A percentile compares a stretch with the other conserved stretches of the same genome.
Evolutionary conservation across 2,888 invertebrate species (phyloP).

Genomic region (Stenodema calcarata): DNA sequence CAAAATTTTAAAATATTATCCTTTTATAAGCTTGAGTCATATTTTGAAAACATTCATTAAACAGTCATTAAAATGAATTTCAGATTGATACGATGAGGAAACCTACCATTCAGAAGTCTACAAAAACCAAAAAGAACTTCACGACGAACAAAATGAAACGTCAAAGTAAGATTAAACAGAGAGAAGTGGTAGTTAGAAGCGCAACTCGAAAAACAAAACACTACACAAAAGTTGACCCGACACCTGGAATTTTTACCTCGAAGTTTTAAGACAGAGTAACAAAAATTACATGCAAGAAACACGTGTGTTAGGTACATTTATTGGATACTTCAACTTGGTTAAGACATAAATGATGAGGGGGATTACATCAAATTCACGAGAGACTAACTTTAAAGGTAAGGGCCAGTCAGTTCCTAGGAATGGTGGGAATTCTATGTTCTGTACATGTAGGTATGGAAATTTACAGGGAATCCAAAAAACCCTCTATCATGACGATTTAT

Average conservation of each 20-base stretch:
- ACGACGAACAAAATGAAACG: background rate
- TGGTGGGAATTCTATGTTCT: no score
- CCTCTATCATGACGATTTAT: background rate
- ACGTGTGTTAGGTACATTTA: background rate
- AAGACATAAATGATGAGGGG: no score
- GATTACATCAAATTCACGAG: no score
- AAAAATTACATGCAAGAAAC: background rate
- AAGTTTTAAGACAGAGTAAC: background rate
- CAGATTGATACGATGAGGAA: background rate
- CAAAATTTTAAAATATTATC: no score
- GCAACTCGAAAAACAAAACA: background rate
- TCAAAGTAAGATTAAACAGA: background rate
- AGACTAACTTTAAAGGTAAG: no score
- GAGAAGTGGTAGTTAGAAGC: background rate
- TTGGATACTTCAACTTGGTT: no score
- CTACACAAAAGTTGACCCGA: slow-evolving; percentile 4
- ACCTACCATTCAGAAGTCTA: background rate
- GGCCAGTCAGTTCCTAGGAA: no score
- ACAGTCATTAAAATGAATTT: background rate
- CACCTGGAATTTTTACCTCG: background rate
- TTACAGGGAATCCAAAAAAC: background rate
- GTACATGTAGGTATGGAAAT: background rate
- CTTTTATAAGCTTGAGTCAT: no score
- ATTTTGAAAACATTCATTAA: no score
- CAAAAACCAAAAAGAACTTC: background rate